Conservation (phyloP, 2,113 vertebrate genomes). For the Propithecus coquereli region DNA sequence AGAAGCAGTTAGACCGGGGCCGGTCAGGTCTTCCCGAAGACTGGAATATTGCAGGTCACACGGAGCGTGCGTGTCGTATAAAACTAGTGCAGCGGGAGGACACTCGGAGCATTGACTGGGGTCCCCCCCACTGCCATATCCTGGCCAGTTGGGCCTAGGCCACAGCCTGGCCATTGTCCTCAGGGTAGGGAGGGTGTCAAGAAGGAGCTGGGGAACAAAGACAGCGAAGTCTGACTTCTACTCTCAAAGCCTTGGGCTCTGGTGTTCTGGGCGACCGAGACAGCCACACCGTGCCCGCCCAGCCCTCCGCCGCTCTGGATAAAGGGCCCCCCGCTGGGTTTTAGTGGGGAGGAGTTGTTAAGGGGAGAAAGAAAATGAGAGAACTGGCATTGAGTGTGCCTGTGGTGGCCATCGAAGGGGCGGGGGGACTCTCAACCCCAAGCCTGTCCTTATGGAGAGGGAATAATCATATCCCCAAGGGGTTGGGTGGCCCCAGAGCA, state of each 20-base stretch:
- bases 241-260: neutral
- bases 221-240: neutral
- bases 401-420: neutral
- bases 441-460: neutral
- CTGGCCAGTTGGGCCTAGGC: neutral
- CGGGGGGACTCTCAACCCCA: neutral
- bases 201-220: neutral
- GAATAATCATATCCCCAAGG: neutral
- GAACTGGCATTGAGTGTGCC: neutral
- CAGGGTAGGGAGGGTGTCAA: neutral
- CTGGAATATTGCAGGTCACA: constrained; percentile 47
- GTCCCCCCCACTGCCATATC: neutral
- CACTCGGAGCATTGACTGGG: neutral
- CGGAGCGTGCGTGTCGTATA: neutral
- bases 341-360: neutral
- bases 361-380: neutral
- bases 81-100: neutral
- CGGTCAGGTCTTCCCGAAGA: constrained; percentile 32
- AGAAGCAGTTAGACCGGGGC: neutral
- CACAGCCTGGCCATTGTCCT: neutral
- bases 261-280: neutral
- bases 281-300: too few species aligned
- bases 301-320: fast-evolving
- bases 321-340: neutral
- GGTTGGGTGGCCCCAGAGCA: neutral